Conservation (phyloP, 2,113 vertebrate species). For the Tenrec ecaudatus region DNA sequence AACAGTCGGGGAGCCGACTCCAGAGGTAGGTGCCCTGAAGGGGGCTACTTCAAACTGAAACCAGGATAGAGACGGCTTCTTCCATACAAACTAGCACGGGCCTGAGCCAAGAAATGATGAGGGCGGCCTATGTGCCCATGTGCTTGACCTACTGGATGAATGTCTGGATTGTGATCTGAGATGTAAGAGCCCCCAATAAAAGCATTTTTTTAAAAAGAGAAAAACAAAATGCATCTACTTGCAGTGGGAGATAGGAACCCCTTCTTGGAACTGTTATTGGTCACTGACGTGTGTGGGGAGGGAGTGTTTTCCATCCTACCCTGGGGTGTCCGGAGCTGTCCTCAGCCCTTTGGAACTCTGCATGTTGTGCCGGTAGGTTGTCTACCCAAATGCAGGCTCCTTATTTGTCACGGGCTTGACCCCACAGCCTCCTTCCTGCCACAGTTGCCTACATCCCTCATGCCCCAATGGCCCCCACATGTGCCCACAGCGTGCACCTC, state of each 20-base stretch:
- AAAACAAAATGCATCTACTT: not conserved
- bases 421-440: not conserved
- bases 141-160: no score
- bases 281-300: not conserved
- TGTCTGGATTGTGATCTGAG: no score
- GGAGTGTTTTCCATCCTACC: not conserved
- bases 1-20: not conserved
- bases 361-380: not conserved
- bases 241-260: no score
- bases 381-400: not conserved
- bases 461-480: fast-evolving
- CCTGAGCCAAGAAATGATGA: not conserved
- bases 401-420: not conserved
- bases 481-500: not conserved
- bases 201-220: not conserved
- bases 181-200: no score
- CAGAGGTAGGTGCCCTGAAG: not conserved
- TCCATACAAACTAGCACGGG: not conserved
- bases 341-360: not conserved
- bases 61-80: not conserved
- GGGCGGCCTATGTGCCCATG: no score
- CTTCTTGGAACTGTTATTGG: not conserved
- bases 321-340: not conserved
- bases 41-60: not conserved
- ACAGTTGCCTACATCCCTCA: not conserved